Conservation (phyloP, 2,888 invertebrate species). For the Ennomos quercinarius region DNA sequence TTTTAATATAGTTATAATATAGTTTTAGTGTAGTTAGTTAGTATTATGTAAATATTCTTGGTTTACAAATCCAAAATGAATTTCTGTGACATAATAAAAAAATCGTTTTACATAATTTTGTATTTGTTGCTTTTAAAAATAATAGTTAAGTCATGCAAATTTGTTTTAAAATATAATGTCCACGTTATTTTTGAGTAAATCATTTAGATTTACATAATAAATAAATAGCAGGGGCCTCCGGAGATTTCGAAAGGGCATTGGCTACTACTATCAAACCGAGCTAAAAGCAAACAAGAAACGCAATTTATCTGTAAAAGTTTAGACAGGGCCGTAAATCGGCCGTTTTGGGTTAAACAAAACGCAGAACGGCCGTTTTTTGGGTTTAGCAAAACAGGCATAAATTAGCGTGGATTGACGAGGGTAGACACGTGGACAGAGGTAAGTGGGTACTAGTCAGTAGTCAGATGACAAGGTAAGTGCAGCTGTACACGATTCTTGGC, state of each 20-base stretch:
- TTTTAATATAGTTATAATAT: too few relatives aligned
- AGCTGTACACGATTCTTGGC: not conserved
- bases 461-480: slow-evolving; percentile 18
- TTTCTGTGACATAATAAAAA: too few relatives aligned
- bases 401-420: slow-evolving; percentile 79
- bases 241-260: slow-evolving; percentile 16
- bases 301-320: slow-evolving; percentile 67
- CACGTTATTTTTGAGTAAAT: too few relatives aligned
- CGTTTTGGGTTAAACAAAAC: slow-evolving; percentile 79
- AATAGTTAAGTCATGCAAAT: too few relatives aligned
- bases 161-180: too few relatives aligned
- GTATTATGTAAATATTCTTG: too few relatives aligned
- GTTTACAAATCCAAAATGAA: too few relatives aligned
- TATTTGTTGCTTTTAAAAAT: too few relatives aligned
- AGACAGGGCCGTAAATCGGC: slow-evolving; percentile 73
- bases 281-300: slow-evolving; percentile 53
- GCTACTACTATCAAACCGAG: slow-evolving; percentile 20
- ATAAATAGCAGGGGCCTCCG: not conserved
- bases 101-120: too few relatives aligned
- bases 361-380: slow-evolving; percentile 63
- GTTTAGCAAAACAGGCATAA: slow-evolving; percentile 79
- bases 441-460: slow-evolving; percentile 25
- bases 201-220: too few relatives aligned
- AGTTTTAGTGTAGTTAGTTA: too few relatives aligned
- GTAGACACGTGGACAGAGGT: slow-evolving; percentile 64